Percentiles rank a stretch among this genome's conserved stretches.
Conservation (phyloP, 92 coral and sea anemone genomes). For the Virgularia gustaviana region DNA sequence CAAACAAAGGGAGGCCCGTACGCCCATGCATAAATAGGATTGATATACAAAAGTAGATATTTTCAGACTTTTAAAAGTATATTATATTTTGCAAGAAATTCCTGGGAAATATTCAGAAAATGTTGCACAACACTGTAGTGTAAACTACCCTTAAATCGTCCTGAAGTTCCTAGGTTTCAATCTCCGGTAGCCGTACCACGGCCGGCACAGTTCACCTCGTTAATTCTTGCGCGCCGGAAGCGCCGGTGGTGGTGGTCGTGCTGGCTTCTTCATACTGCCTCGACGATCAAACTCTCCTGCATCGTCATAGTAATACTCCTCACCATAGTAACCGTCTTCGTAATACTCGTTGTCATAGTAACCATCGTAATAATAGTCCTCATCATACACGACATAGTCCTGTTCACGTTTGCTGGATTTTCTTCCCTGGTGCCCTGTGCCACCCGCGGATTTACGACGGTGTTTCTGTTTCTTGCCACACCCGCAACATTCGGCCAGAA, state of each 20-base stretch:
- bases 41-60: no score
- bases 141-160: no score
- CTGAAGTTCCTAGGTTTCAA: no score
- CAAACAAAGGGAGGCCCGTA: no score
- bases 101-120: no score
- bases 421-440: background rate
- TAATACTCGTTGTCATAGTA: constrained; percentile 1
- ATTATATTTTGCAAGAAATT: no score
- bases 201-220: background rate
- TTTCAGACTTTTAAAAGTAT: no score
- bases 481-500: constrained; percentile 18
- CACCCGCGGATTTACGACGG: background rate
- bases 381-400: background rate
- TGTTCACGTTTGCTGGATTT: background rate
- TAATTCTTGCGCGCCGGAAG: background rate
- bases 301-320: background rate
- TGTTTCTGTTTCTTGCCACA: background rate
- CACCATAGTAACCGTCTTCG: background rate
- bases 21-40: no score
- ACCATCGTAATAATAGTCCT: constrained; percentile 1
- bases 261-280: background rate
- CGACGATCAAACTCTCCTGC: background rate
- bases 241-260: background rate
- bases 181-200: no score
- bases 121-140: no score